phyloP scores from a whole-genome alignment of 2,888 invertebrate species.

The Trissolcus japonicus region DNA sequence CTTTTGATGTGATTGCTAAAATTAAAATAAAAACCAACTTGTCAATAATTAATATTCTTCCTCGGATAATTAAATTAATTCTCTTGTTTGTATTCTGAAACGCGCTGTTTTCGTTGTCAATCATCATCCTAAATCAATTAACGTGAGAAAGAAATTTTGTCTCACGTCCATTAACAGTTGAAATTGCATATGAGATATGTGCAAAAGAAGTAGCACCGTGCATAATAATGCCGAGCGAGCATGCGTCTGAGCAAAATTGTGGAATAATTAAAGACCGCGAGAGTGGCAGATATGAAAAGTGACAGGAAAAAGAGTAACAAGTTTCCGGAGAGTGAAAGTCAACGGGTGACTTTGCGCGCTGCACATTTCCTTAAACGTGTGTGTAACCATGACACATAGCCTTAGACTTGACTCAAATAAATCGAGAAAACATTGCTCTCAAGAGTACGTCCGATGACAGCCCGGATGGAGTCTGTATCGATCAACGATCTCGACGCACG shows the following conservation, averaged over 20 bases:
- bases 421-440: conserved; percentile 15
- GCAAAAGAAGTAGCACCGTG: conserved; percentile 6
- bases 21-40: no score
- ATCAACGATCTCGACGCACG: conserved; percentile 16
- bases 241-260: conserved; percentile 12
- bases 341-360: conserved; percentile 38
- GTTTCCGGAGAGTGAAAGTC: conserved; percentile 45
- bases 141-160: conserved; percentile 1
- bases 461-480: conserved; percentile 3
- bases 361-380: conserved; percentile 20
- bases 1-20: background rate
- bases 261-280: conserved; percentile 26
- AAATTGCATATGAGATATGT: conserved; percentile 15
- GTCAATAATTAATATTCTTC: no score
- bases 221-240: conserved; percentile 1
- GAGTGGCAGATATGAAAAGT: conserved; percentile 19
- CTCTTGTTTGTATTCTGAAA: background rate
- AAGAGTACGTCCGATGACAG: background rate
- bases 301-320: conserved; percentile 30
- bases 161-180: conserved; percentile 9
- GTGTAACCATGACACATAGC: conserved; percentile 42
- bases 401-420: conserved; percentile 39
- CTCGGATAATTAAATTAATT: background rate
- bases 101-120: background rate
- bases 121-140: conserved; percentile 2